Conservation (phyloP, 1,140 invertebrate genomes). For the Sminthurides bifidus region DNA sequence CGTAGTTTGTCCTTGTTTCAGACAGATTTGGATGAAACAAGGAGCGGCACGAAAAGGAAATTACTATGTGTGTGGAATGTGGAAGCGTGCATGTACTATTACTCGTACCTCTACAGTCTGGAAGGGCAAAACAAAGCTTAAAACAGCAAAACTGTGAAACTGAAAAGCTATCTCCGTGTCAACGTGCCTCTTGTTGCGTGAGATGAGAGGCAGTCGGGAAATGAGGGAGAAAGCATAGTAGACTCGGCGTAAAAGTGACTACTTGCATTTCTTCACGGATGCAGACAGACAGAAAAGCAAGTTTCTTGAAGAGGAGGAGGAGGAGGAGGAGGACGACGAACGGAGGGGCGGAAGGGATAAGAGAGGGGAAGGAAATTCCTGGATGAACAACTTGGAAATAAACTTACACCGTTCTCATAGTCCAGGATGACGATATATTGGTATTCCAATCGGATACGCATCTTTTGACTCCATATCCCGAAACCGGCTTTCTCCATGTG, state of each 20-base stretch:
- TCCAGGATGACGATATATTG: slow-evolving; percentile 87
- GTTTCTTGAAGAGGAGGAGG: neutral
- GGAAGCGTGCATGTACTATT: too few species aligned
- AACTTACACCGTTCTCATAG: slow-evolving; percentile 82
- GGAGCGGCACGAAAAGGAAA: too few species aligned
- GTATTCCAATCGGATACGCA: slow-evolving; percentile 78
- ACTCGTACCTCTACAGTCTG: too few species aligned
- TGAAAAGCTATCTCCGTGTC: too few species aligned
- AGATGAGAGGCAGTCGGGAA: neutral
- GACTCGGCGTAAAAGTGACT: neutral
- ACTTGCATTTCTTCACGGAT: neutral
- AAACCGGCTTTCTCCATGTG: slow-evolving; percentile 89
- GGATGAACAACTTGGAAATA: too few species aligned
- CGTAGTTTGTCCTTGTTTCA: too few species aligned
- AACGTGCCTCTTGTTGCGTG: too few species aligned
- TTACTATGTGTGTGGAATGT: too few species aligned
- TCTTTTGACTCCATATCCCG: slow-evolving; percentile 98
- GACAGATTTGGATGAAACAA: too few species aligned
- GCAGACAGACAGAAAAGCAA: neutral
- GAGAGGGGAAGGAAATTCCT: too few species aligned
- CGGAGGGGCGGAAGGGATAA: neutral
- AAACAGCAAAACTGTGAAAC: too few species aligned
- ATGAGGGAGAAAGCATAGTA: neutral
- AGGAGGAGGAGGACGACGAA: neutral
- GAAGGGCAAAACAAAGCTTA: too few species aligned